phyloP scores from a whole-genome alignment of 2,888 invertebrate genomes.

The Pharmacophagus antenor region DNA sequence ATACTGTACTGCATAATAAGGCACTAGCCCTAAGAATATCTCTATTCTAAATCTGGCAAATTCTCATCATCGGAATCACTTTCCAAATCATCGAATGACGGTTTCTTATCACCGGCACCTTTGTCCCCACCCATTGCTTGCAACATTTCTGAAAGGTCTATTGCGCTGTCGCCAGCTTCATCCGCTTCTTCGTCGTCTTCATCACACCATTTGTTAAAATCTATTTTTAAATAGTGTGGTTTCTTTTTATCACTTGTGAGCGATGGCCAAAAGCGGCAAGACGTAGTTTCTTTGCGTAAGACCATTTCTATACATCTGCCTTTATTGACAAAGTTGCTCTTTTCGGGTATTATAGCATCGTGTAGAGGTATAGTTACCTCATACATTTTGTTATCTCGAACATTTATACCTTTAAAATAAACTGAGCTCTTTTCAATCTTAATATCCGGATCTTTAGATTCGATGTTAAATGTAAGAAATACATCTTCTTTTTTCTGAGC shows the following conservation, averaged over 20 bases:
- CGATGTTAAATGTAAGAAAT: conserved; percentile 94
- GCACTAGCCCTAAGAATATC: conserved; percentile 49
- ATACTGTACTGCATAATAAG: conserved; percentile 65
- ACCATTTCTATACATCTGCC: conserved; percentile 88
- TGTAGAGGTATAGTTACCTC: conserved; percentile 93
- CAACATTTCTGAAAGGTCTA: conserved; percentile 87
- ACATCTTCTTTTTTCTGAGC: conserved; percentile 92
- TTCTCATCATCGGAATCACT: conserved; percentile 91
- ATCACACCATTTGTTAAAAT: conserved; percentile 98
- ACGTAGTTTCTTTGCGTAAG: conserved; percentile 85
- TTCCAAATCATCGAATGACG: conserved; percentile 88
- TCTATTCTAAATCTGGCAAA: conserved; percentile 87
- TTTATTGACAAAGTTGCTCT: conserved; percentile 85
- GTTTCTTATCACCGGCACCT: conserved; percentile 81
- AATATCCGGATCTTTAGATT: conserved; percentile 92
- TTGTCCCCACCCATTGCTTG: conserved; percentile 83
- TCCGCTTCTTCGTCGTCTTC: conserved; percentile 97
- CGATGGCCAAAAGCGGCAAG: conserved; percentile 92
- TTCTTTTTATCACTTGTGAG: conserved; percentile 93
- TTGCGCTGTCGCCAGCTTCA: conserved; percentile 63
- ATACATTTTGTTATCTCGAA: conserved; percentile 90
- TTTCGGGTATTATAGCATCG: conserved; percentile 90
- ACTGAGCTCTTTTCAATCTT: conserved; percentile 87
- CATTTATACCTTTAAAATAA: conserved; percentile 92
- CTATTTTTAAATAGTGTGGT: conserved; percentile 97